Conservation (phyloP, 2,113 vertebrate species). For the Tupaia tana region DNA sequence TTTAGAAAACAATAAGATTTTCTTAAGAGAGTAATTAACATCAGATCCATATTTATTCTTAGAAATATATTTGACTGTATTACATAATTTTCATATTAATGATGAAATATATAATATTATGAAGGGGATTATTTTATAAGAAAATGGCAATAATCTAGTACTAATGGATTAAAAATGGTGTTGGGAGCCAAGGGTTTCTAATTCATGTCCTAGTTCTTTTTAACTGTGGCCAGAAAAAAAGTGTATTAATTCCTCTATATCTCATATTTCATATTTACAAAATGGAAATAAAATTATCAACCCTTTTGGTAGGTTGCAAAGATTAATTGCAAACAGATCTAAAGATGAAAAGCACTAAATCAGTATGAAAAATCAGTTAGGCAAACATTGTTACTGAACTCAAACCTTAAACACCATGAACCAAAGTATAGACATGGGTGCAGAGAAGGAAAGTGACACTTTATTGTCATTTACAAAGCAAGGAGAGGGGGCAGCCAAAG, state of each 20-base stretch:
- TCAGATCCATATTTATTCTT: not conserved
- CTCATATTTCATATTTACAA: constrained; percentile 34
- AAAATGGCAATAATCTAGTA: not conserved
- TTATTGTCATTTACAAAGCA: no score
- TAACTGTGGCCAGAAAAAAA: constrained; percentile 2
- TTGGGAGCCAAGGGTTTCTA: not conserved
- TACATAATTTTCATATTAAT: constrained; percentile 3
- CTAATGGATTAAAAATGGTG: constrained; percentile 1
- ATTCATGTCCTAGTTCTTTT: constrained; percentile 3
- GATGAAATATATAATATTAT: not conserved
- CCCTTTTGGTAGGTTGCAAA: not conserved
- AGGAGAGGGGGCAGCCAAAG: no score
- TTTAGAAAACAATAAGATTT: constrained; percentile 15
- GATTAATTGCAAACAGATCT: constrained; percentile 8
- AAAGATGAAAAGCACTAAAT: constrained; percentile 29
- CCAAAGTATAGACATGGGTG: no score
- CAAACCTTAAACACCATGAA: no score
- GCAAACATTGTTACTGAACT: no score
- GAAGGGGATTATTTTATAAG: not conserved
- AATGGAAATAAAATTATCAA: constrained; percentile 39
- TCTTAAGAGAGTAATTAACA: not conserved
- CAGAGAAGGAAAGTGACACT: no score
- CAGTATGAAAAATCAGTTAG: not conserved
- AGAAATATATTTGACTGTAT: not conserved
- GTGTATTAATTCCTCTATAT: constrained; percentile 6